Evolutionary conservation across 2,797 vertebrate species (phyloP).

Genomic region (Epinephelus awoara): DNA sequence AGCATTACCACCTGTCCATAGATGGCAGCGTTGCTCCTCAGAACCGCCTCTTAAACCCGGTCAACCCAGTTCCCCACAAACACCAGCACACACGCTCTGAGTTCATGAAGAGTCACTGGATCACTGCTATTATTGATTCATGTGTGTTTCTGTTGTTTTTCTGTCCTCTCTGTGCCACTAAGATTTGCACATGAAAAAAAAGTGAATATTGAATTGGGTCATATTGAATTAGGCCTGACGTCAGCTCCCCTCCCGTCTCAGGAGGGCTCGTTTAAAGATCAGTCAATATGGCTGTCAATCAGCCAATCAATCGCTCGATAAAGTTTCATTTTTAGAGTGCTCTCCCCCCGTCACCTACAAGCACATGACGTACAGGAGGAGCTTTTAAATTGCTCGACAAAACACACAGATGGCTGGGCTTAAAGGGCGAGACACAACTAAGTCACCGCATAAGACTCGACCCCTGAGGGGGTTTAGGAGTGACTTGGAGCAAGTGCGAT

Average conservation of each 20-base stretch:
- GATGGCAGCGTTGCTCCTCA: constrained; percentile 82
- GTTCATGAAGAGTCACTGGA: constrained; percentile 81
- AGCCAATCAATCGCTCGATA: constrained; percentile 64
- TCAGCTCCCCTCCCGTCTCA: constrained; percentile 55
- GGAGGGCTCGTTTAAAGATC: constrained; percentile 69
- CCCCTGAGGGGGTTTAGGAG: constrained; percentile 34
- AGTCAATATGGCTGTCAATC: constrained; percentile 76
- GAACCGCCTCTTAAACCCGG: constrained; percentile 36
- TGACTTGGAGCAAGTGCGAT: constrained; percentile 35
- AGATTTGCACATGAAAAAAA: constrained; percentile 53
- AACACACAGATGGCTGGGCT: constrained; percentile 44
- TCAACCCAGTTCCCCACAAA: constrained; percentile 82
- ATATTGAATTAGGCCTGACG: constrained; percentile 65
- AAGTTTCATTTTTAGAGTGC: constrained; percentile 75
- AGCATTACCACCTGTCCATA: constrained; percentile 44
- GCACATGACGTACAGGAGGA: constrained; percentile 27
- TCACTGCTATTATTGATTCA: constrained; percentile 78
- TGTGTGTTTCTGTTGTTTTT: constrained; percentile 57
- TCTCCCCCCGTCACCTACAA: constrained; percentile 51
- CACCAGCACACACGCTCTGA: constrained; percentile 57
- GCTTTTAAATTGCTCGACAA: constrained; percentile 36
- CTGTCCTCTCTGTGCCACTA: constrained; percentile 46
- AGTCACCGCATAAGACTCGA: constrained; percentile 45
- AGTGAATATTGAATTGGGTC: constrained; percentile 68
- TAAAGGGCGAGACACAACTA: constrained; percentile 41